These are phyloP conservation scores for Campaea margaritaria DNA, from an alignment of 2,888 invertebrate genomes.

Conservation along the genomic window DNA sequence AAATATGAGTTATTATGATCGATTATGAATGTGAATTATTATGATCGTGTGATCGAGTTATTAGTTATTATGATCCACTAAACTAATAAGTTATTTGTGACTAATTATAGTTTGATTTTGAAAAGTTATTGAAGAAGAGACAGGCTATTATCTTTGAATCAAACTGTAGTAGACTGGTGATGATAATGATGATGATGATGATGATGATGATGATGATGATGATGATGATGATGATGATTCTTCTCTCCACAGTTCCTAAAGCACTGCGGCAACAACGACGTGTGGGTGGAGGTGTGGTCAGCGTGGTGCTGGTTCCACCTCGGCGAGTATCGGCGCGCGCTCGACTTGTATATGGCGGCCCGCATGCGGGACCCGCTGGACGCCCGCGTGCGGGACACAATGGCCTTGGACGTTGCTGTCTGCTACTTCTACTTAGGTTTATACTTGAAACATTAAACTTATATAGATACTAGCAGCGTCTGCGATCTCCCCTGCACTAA, in stretches of 20 bases:
- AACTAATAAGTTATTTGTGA: too few species aligned
- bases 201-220: not conserved
- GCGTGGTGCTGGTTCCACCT: conserved; percentile 98
- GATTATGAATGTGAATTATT: too few species aligned
- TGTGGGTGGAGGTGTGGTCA: conserved; percentile 91
- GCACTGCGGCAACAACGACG: conserved; percentile 69
- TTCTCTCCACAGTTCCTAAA: conserved; percentile 65
- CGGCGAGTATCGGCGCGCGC: conserved; percentile 94
- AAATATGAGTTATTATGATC: too few species aligned
- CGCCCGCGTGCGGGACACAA: conserved; percentile 84
- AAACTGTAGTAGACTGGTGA: too few species aligned
- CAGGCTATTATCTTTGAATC: too few species aligned
- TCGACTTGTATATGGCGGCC: conserved; percentile 88
- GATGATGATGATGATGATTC: not conserved
- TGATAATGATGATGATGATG: too few species aligned
- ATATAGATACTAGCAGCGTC: too few species aligned
- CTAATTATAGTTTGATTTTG: too few species aligned
- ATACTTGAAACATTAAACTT: not conserved
- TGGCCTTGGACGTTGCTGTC: conserved; percentile 93
- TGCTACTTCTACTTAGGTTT: conserved; percentile 97
- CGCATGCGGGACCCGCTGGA: conserved; percentile 66
- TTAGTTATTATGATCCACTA: too few species aligned
- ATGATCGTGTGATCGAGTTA: too few species aligned
- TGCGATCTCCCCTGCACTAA: too few species aligned
- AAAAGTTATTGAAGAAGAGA: too few species aligned